Evolutionary conservation across 2,113 vertebrate genomes (phyloP).

Genomic region (Calidris pygmaea): DNA sequence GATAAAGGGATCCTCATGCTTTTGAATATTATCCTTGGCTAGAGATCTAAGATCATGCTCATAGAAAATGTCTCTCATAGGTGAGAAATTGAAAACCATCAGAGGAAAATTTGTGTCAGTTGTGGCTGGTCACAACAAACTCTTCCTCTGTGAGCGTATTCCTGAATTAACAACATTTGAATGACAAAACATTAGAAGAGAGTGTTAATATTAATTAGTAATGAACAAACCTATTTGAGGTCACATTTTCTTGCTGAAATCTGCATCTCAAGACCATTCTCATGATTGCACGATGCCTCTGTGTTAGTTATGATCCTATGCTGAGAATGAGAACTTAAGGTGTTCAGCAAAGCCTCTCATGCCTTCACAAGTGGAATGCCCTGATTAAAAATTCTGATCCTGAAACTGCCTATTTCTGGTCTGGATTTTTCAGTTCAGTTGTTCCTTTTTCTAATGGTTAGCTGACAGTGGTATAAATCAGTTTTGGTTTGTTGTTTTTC

Average conservation of each 20-base stretch:
- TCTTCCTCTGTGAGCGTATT: not conserved
- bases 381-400: not conserved
- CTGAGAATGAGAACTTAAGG: not conserved
- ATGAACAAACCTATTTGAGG: not conserved
- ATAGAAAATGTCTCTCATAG: not conserved
- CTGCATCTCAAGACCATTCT: not conserved
- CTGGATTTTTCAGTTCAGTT: not conserved
- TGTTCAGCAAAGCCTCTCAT: not conserved
- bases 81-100: not conserved
- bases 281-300: fast-evolving
- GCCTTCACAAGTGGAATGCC: not conserved
- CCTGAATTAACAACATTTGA: not conserved
- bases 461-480: not conserved
- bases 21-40: not conserved
- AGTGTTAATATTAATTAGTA: not conserved
- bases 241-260: not conserved
- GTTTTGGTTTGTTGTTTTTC: not conserved
- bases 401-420: not conserved
- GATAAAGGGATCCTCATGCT: not conserved
- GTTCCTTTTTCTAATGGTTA: not conserved
- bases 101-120: not conserved
- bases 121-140: not conserved
- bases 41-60: not conserved
- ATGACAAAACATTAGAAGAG: not conserved
- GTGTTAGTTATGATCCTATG: not conserved